Conservation (phyloP, 2,888 invertebrate genomes). For the Lycaena phlaeas region DNA sequence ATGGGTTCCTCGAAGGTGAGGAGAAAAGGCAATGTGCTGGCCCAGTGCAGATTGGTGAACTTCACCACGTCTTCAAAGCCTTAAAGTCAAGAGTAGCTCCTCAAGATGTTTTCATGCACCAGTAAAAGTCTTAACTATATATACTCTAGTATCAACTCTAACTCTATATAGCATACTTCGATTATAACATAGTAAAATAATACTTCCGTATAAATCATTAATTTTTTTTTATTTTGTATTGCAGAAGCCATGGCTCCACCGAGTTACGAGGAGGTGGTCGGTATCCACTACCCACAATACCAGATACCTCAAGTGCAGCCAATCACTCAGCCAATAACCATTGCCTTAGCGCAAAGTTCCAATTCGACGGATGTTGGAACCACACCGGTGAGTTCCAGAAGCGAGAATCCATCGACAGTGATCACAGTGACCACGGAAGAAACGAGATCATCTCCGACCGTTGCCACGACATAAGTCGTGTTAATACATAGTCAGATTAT, state of each 20-base stretch:
- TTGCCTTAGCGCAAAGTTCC: constrained; percentile 38
- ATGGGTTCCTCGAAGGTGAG: too few species aligned
- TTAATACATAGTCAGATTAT: constrained; percentile 15
- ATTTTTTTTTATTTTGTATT: constrained; percentile 24
- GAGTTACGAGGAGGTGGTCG: constrained; percentile 64
- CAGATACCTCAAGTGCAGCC: constrained; percentile 38
- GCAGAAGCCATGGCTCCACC: constrained; percentile 63
- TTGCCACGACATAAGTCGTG: constrained; percentile 33
- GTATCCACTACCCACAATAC: constrained; percentile 52
- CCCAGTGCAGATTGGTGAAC: neutral
- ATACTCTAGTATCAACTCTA: too few species aligned
- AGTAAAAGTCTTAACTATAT: too few species aligned
- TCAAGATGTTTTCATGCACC: too few species aligned
- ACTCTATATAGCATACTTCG: too few species aligned
- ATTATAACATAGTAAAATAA: too few species aligned
- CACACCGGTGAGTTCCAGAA: constrained; percentile 12
- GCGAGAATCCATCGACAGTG: constrained; percentile 22
- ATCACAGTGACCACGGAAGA: constrained; percentile 32
- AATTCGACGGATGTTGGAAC: constrained; percentile 20
- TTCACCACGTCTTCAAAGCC: too few species aligned
- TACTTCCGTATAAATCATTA: neutral
- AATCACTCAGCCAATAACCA: constrained; percentile 46
- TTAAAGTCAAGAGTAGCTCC: too few species aligned
- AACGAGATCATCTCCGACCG: constrained; percentile 29
- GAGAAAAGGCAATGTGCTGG: too few species aligned